Conservation (phyloP, 2,888 invertebrate genomes). For the Tortrix viridana region DNA sequence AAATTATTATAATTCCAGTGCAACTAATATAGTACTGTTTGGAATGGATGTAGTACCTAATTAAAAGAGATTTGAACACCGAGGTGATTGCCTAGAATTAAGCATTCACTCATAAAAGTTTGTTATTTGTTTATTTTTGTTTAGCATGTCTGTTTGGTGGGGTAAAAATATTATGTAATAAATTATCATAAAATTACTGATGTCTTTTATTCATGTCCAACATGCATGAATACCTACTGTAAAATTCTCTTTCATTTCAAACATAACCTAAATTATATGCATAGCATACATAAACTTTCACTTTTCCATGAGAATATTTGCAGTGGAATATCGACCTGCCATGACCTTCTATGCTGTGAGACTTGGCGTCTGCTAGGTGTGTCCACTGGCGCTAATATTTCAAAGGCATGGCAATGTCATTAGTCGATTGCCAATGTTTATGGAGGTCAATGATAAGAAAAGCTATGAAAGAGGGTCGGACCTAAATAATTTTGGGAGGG, state of each 20-base stretch:
- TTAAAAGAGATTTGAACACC: neutral
- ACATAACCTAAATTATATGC: neutral
- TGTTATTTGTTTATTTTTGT: conserved; percentile 60
- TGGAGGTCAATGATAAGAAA: too few relatives aligned
- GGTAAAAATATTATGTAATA: conserved; percentile 72
- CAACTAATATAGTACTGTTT: conserved; percentile 30
- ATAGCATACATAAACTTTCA: neutral
- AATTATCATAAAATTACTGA: conserved; percentile 54
- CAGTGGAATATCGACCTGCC: neutral
- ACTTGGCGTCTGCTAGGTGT: neutral
- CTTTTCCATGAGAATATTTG: neutral
- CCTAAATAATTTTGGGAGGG: too few relatives aligned
- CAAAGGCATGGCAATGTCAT: too few relatives aligned
- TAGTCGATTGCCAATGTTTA: too few relatives aligned
- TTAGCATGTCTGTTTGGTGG: conserved; percentile 56
- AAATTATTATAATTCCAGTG: conserved; percentile 34
- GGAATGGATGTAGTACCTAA: conserved; percentile 25
- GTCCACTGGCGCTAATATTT: neutral
- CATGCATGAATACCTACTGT: neutral
- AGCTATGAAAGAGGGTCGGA: too few relatives aligned
- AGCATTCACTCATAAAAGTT: conserved; percentile 60
- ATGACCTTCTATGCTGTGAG: neutral
- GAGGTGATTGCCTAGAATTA: conserved; percentile 29
- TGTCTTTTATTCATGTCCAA: neutral
- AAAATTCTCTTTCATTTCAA: neutral